Base-by-base conservation (phyloP, 2,797 vertebrate genomes). In the Otolemur crassicaudatus region DNA sequence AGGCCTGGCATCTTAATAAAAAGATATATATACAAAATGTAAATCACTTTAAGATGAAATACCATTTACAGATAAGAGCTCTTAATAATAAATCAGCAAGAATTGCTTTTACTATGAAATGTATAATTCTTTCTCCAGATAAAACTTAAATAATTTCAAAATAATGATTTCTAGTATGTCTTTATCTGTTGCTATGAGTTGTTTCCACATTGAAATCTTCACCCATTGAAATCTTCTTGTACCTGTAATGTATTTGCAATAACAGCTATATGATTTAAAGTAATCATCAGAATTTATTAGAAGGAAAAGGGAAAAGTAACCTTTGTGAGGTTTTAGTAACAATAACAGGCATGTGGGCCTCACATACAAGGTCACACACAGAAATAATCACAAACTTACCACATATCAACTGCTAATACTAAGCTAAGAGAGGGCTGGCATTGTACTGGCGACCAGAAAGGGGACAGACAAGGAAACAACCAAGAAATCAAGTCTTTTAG, bases 351-450 rank as follows among this genome's bases (percentile, higher is more conserved):
- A 87, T 9, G 22, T 43, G 87, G 94, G 31, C n/a, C 86, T 88
- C 63, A 96, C 31, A 81, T 77, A 56, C 53, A 90, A 88, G 79
- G 34, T 94, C 61, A 95, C 31, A 97, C 67, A 76, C 56, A 94
- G 63, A 85, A 93, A 94, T 63, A 90, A 92, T 60, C 40, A 56
- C 93, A 89, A 86, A 97, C 90, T 96, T 95, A 95, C 89, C 6
- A 76, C 58, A 94, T 43, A 91, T 53, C 86, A 91, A 81, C 40
- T 56, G 82, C 79, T 90, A 96, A 67, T 60, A 79, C 72, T 60
- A 69, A 82, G 75, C 60, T 92, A 87, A 89, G 12, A 92, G 67
- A 92, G 73, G 67, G 22, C 22, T 77, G 79, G 56, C 63, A 87
- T 53, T 46, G 4, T 19, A 83, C 29, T 82, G 95, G n/a, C 31